These are phyloP conservation scores for Zoanthus sociatus DNA, from an alignment of 92 coral and sea anemone genomes.

Conservation along the genomic window DNA sequence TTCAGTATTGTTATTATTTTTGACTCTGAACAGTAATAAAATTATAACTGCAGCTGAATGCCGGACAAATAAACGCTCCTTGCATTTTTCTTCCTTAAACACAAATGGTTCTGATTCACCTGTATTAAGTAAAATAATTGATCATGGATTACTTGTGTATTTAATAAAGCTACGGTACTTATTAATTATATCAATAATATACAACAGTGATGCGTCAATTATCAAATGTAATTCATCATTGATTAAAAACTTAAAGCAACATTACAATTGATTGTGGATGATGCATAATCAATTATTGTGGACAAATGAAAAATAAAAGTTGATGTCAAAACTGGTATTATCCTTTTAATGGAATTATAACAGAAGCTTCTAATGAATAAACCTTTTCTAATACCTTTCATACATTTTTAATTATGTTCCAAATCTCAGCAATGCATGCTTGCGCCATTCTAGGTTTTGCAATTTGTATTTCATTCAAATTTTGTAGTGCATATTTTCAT, in stretches of 20 bases:
- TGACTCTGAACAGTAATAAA: constrained; percentile 4
- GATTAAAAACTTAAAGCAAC: neutral
- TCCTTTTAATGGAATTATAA: neutral
- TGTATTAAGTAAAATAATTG: neutral
- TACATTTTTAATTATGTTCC: neutral
- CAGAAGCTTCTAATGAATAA: neutral
- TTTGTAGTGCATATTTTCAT: neutral
- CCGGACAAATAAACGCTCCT: neutral
- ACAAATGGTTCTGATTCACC: constrained; percentile 17
- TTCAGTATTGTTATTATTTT: neutral
- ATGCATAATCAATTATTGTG: neutral
- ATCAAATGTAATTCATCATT: neutral
- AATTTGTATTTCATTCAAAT: neutral
- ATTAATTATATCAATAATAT: too few relatives aligned
- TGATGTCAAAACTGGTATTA: neutral
- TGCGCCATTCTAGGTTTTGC: neutral
- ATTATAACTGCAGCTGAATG: constrained; percentile 7
- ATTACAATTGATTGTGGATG: neutral
- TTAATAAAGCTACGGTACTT: neutral
- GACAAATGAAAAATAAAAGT: neutral
- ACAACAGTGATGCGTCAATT: neutral
- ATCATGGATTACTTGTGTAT: neutral
- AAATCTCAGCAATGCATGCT: neutral
- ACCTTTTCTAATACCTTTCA: neutral
- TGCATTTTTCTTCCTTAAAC: constrained; percentile 17